A percentile compares a stretch with the other conserved stretches of the same genome.
These are phyloP conservation scores for Aplochiton taeniatus DNA, from an alignment of 2,797 vertebrate genomes.

Conservation along the genomic window DNA sequence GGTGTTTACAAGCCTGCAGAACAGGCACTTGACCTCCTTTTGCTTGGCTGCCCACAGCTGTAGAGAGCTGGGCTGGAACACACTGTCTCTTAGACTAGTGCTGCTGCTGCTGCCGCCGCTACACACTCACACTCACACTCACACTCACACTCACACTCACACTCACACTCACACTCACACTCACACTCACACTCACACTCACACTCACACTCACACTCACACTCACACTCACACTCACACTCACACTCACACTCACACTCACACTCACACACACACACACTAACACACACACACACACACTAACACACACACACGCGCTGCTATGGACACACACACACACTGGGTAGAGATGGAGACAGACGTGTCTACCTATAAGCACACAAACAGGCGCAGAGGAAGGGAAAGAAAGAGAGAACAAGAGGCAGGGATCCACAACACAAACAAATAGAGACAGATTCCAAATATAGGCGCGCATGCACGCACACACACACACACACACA, in stretches of 20 bases:
- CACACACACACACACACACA: no score
- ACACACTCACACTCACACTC: background rate
- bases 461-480: no score
- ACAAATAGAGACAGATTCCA: no score
- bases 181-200: conserved; percentile 1
- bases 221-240: background rate
- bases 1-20: conserved; percentile 46
- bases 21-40: conserved; percentile 71
- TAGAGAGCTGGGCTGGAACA: conserved; percentile 31
- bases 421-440: no score
- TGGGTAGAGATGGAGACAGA: no score
- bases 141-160: background rate
- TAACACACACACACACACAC: conserved; percentile 6
- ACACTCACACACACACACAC: background rate
- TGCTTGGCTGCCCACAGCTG: conserved; percentile 40
- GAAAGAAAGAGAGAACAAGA: no score
- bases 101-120: background rate
- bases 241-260: background rate
- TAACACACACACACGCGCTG: background rate
- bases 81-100: conserved; percentile 13
- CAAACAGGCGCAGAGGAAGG: no score
- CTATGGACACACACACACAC: no score
- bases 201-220: background rate
- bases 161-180: no score
- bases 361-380: no score